These are phyloP conservation scores for Portunus trituberculatus DNA, from an alignment of 1,140 invertebrate genomes.

Conservation along the genomic window DNA sequence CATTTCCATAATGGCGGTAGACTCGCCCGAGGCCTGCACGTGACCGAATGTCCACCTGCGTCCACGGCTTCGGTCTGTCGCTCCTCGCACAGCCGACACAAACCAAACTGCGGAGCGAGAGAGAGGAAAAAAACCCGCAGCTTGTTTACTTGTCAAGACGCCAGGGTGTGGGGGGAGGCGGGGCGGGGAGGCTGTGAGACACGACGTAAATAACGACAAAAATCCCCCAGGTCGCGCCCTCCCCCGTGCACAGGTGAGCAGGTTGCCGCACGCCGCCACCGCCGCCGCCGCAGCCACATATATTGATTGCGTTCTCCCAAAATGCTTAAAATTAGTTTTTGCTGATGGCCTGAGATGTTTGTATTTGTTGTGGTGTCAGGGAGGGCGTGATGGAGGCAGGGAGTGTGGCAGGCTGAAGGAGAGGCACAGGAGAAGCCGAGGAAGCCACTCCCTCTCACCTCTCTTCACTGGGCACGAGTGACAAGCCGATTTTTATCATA, in stretches of 20 bases:
- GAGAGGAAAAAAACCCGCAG: not conserved
- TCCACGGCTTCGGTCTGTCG: conserved; percentile 65
- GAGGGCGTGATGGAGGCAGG: not conserved
- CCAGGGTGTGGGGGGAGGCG: not conserved
- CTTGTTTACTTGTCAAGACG: conserved; percentile 14
- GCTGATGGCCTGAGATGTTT: not conserved
- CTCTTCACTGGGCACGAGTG: conserved; percentile 46
- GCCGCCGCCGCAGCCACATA: not conserved
- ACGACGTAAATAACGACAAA: conserved; percentile 48
- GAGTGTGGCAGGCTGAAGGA: not conserved
- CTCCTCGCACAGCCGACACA: not conserved
- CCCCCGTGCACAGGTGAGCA: conserved; percentile 61
- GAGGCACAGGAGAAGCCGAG: not conserved
- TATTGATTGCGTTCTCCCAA: conserved; percentile 47
- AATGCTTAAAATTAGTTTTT: not conserved
- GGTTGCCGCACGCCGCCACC: conserved; percentile 62
- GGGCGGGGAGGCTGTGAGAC: not conserved
- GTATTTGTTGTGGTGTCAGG: not conserved
- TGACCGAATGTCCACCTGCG: conserved; percentile 71
- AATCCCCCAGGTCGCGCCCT: conserved; percentile 43
- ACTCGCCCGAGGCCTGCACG: conserved; percentile 68
- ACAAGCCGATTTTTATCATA: conserved; percentile 65
- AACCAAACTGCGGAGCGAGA: not conserved
- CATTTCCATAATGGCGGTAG: conserved; percentile 75
- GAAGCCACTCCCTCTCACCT: not conserved